A percentile compares a stretch with the other conserved stretches of the same genome.
Evolutionary conservation across 2,797 vertebrate species (phyloP).

Genomic region (Vireo griseus): DNA sequence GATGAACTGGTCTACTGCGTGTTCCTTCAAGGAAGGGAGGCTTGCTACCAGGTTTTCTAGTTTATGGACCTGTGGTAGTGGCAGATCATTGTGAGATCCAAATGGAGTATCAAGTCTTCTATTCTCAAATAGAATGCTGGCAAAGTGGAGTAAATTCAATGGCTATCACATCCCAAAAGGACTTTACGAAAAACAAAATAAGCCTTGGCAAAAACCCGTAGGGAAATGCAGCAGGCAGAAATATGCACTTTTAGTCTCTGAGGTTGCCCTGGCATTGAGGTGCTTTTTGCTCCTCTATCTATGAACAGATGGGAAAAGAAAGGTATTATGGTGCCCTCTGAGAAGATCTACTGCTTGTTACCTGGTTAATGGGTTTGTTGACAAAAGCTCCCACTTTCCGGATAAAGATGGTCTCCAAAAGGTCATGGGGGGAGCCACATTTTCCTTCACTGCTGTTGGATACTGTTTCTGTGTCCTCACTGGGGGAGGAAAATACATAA

Average conservation of each 20-base stretch:
- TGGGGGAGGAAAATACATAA: constrained; percentile 1
- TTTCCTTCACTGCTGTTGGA: constrained; percentile 81
- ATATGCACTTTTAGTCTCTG: neutral
- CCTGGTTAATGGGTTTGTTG: constrained; percentile 88
- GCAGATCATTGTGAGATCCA: neutral
- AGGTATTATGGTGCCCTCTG: neutral
- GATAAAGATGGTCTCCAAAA: constrained; percentile 86
- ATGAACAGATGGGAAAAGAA: neutral
- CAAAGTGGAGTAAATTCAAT: neutral
- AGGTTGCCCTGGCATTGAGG: neutral
- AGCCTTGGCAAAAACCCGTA: neutral
- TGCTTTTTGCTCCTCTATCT: neutral
- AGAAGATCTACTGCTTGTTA: constrained; percentile 17
- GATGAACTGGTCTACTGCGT: neutral
- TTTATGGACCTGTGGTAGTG: neutral
- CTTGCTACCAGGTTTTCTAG: neutral
- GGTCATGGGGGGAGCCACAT: constrained; percentile 79
- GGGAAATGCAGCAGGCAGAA: neutral
- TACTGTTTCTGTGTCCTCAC: constrained; percentile 82
- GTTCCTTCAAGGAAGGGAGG: neutral
- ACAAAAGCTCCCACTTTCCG: constrained; percentile 96
- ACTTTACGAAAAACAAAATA: neutral
- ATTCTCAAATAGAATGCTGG: neutral
- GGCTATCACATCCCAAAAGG: neutral
- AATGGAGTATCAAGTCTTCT: neutral